Conservation (phyloP, 2,797 vertebrate genomes). For the Myotis daubentonii region DNA sequence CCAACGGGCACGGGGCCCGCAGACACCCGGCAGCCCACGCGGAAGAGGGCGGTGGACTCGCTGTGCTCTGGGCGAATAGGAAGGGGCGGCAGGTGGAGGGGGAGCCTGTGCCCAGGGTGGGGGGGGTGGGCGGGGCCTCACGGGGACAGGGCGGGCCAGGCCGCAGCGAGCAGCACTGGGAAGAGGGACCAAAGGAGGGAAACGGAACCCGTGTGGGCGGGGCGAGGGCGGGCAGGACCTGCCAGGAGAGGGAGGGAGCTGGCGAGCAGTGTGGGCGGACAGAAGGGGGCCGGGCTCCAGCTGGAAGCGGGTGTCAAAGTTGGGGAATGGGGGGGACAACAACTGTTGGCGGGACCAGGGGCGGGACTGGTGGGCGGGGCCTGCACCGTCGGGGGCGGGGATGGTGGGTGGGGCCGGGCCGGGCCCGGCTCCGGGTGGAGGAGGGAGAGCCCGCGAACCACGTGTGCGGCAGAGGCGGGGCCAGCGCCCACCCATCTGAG, state of each 20-base stretch:
- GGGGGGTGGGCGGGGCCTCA: background rate
- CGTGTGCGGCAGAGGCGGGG: background rate
- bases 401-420: rapidly evolving
- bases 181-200: rapidly evolving
- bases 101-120: rapidly evolving
- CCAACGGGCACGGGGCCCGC: rapidly evolving
- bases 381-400: rapidly evolving
- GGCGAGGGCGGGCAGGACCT: background rate
- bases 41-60: rapidly evolving
- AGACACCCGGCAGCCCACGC: rapidly evolving
- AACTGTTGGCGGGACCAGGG: rapidly evolving
- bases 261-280: background rate
- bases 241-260: background rate
- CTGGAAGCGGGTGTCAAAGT: background rate
- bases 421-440: rapidly evolving
- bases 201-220: rapidly evolving
- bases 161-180: rapidly evolving
- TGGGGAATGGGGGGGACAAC: too few species aligned
- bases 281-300: rapidly evolving
- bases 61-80: too few species aligned
- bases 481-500: rapidly evolving
- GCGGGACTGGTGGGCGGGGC: too few species aligned
- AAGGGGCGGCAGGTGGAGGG: background rate
- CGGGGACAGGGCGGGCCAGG: background rate
- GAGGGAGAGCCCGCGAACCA: background rate